These are phyloP conservation scores for Dromius quadrimaculatus DNA, from an alignment of 2,888 invertebrate genomes.

Conservation along the genomic window DNA sequence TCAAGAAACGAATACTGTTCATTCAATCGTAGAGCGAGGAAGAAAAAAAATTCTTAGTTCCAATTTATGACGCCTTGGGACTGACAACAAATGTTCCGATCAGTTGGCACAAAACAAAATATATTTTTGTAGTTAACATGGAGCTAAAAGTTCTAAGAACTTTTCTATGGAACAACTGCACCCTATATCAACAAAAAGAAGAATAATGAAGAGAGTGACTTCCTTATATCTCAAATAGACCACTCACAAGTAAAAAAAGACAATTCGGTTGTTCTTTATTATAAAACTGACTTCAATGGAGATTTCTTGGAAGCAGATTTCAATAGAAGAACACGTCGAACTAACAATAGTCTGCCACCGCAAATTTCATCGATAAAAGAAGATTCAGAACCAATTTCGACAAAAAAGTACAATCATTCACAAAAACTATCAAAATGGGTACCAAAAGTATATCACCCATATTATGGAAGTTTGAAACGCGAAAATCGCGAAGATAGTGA, in stretches of 20 bases:
- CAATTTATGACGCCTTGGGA: constrained; percentile 54
- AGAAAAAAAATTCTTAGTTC: constrained; percentile 53
- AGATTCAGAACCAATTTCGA: not conserved
- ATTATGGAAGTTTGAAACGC: not conserved
- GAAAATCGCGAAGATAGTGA: not conserved
- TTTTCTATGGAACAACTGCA: constrained; percentile 37
- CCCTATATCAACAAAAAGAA: constrained; percentile 38
- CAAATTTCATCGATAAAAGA: not conserved
- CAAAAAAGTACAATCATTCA: not conserved
- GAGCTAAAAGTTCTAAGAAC: constrained; percentile 47
- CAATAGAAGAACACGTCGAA: not conserved
- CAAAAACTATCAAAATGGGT: constrained; percentile 2
- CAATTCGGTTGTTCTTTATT: constrained; percentile 27
- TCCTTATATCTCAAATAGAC: constrained; percentile 40
- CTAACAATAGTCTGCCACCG: not conserved
- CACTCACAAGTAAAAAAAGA: constrained; percentile 33
- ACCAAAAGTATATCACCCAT: constrained; percentile 6
- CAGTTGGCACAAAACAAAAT: constrained; percentile 38
- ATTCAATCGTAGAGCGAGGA: constrained; percentile 53
- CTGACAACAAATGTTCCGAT: constrained; percentile 52
- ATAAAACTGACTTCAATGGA: constrained; percentile 22
- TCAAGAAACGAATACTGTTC: too few relatives aligned
- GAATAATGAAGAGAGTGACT: constrained; percentile 5
- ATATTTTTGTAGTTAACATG: constrained; percentile 40
- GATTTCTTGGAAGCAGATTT: constrained; percentile 16